Evolutionary conservation across 2,113 vertebrate species (phyloP).

Genomic region (Anseranas semipalmata): DNA sequence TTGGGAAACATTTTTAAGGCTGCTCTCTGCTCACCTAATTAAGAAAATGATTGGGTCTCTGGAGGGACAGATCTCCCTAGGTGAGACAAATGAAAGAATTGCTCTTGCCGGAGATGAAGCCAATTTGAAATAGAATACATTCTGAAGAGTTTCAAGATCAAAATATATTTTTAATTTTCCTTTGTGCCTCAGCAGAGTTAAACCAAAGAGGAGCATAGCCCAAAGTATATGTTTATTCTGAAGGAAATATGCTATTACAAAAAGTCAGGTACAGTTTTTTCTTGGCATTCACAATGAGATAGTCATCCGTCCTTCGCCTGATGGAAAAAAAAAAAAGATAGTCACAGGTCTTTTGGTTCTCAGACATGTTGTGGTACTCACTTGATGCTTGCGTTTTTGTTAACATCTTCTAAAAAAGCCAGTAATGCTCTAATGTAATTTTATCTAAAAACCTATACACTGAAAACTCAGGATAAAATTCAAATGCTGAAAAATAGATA

Average conservation of each 20-base stretch:
- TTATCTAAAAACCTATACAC: background rate
- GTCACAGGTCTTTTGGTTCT: background rate
- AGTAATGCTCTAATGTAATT: background rate
- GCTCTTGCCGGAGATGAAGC: background rate
- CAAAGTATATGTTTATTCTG: background rate
- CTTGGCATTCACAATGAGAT: background rate
- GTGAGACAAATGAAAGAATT: background rate
- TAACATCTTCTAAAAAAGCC: background rate
- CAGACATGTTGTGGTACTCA: background rate
- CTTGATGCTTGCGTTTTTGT: background rate
- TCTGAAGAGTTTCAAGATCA: background rate
- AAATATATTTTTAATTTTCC: background rate
- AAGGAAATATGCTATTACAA: background rate
- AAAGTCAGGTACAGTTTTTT: background rate
- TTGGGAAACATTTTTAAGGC: background rate
- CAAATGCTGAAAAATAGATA: background rate
- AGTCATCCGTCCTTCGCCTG: background rate
- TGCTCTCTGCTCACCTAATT: conserved; percentile 35
- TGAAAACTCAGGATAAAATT: background rate
- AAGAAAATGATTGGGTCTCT: background rate
- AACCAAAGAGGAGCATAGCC: background rate
- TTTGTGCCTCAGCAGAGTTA: background rate
- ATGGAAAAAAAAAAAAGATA: background rate
- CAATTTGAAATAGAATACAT: background rate
- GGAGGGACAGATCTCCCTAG: background rate